Conservation (phyloP, 2,797 vertebrate genomes). For the Allobates femoralis region DNA sequence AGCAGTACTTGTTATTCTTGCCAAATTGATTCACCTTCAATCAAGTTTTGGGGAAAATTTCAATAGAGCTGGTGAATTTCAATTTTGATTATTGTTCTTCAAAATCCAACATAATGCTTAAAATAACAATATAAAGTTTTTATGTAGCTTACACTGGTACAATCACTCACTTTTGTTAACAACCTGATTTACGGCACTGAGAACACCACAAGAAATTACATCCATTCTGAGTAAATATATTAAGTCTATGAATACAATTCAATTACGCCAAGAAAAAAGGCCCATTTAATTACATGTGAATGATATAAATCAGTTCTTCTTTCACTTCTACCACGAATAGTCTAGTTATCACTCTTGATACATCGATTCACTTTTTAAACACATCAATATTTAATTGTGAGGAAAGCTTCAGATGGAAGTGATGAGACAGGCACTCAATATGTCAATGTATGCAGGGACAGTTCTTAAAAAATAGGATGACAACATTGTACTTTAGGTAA, state of each 20-base stretch:
- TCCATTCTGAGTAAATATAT: not conserved
- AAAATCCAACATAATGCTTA: too few relatives aligned
- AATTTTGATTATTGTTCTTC: too few relatives aligned
- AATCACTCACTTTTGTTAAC: not conserved
- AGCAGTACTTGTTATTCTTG: too few relatives aligned
- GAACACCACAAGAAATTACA: not conserved
- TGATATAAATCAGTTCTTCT: not conserved
- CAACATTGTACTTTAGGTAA: not conserved
- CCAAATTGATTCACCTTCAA: too few relatives aligned
- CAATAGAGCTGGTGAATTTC: too few relatives aligned
- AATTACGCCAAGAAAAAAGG: not conserved
- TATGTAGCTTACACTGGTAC: not conserved
- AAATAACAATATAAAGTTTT: too few relatives aligned
- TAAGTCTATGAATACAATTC: not conserved
- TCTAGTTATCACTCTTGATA: conserved; percentile 27
- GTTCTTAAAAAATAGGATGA: not conserved
- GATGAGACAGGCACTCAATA: not conserved
- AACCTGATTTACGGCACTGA: too few relatives aligned
- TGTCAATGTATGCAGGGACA: not conserved
- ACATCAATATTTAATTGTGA: conserved; percentile 29
- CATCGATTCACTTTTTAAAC: not conserved
- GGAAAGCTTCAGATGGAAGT: conserved; percentile 8
- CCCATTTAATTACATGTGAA: not conserved
- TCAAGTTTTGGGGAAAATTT: too few relatives aligned
- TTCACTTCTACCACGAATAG: not conserved